Evolutionary conservation across 2,888 invertebrate species (phyloP).

Genomic region (Acanthosoma haemorrhoidale): DNA sequence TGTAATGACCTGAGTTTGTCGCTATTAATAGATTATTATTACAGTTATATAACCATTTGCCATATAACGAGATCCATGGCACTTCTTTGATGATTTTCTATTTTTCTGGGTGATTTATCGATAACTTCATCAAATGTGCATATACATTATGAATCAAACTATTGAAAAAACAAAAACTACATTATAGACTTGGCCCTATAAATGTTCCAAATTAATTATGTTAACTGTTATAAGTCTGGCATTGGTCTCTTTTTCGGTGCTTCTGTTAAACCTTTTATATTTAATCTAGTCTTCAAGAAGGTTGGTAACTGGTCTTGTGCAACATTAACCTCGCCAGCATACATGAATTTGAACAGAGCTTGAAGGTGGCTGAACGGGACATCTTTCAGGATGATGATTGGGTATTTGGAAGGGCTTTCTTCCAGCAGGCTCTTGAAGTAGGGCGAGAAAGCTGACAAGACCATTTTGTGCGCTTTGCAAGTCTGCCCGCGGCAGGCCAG

Average conservation of each 20-base stretch:
- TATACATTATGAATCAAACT: too few species aligned
- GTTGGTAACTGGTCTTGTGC: constrained; percentile 86
- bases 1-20: too few species aligned
- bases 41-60: too few species aligned
- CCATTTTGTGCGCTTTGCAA: constrained; percentile 95
- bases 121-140: too few species aligned
- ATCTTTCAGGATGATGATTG: constrained; percentile 88
- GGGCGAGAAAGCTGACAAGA: constrained; percentile 89
- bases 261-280: constrained; percentile 88
- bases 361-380: constrained; percentile 87
- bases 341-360: constrained; percentile 89
- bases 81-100: too few species aligned
- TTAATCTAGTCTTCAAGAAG: constrained; percentile 86
- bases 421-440: constrained; percentile 89
- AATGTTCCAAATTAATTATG: too few species aligned
- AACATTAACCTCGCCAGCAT: constrained; percentile 84
- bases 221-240: too few species aligned
- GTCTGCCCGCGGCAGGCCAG: constrained; percentile 90
- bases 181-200: too few species aligned
- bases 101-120: too few species aligned
- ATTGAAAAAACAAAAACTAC: too few species aligned
- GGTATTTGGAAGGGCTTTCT: constrained; percentile 84
- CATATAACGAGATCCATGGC: too few species aligned
- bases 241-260: constrained; percentile 78
- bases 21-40: too few species aligned